Evolutionary conservation across 2,888 invertebrate genomes (phyloP), one percentile per base, ranked within the genome.

Genomic region (Pardosa pseudoannulata): DNA sequence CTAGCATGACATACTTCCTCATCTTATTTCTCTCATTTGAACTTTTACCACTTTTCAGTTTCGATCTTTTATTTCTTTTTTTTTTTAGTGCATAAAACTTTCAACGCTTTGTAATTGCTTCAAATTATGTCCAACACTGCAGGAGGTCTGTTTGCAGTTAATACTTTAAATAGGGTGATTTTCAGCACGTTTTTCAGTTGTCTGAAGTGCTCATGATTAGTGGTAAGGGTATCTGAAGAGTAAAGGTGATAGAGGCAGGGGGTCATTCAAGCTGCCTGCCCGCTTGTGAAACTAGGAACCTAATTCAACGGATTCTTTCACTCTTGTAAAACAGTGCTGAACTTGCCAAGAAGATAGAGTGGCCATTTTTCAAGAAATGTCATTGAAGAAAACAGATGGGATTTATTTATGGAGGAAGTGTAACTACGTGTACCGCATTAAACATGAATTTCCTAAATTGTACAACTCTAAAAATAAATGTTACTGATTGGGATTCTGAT

Each of bases 1-100:
- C 36, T 39, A 23, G 56, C 27, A 32, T 83, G 78, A 78, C 83
- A 83, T 28, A 83, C 76, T 83, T 83, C 78, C 78, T 76, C 65
- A 74, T 68, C 68, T 74, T 67, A 68, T 32, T 80, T 56, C 72
- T 80, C 50, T 62, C 36, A 64, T 41, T 23, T 41, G 65, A 9
- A 68, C 39, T 65, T 68, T 74, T 74, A 46, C 74, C 67, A 13
- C 80, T 73, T 73, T 79, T 79, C 41, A 39, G 27, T 79, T 72
- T 65, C 79, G 67, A 80, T 80, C 64, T 46, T 64, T n/a, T n/a
- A n/a, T n/a, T n/a, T 31, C 67, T 80, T 46, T 46, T 64, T n/a
- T n/a, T n/a, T n/a, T n/a, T 31, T 56, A 19, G 65, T 36, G 67
- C 72, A 80, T 67, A 67, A 80, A 73, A 72, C 68, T 67, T 74